phyloP scores from a whole-genome alignment of 1,140 invertebrate genomes.

The Zaprionus inermis region DNA sequence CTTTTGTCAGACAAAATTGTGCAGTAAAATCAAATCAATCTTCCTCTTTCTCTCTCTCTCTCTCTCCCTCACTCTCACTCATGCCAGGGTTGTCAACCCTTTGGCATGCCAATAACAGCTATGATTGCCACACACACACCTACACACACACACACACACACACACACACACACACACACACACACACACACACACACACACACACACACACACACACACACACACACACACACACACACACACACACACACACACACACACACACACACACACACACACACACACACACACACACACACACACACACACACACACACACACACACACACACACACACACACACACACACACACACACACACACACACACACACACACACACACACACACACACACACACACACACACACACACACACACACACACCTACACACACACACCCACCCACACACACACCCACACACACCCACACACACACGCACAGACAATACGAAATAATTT shows the following conservation, averaged over 20 bases:
- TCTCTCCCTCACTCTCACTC: background rate
- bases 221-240: background rate
- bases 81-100: slow-evolving; percentile 54
- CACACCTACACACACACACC: background rate
- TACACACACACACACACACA: background rate
- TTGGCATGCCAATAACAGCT: slow-evolving; percentile 30
- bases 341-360: background rate
- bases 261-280: background rate
- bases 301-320: background rate
- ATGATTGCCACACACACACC: slow-evolving; percentile 3
- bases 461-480: background rate
- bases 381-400: background rate
- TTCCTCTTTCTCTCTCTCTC: background rate
- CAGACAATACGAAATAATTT: slow-evolving; percentile 66
- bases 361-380: background rate
- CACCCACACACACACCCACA: background rate
- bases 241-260: background rate
- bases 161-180: background rate
- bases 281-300: background rate
- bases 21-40: slow-evolving; percentile 68
- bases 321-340: background rate
- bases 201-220: background rate
- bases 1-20: slow-evolving; percentile 33
- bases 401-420: background rate
- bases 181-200: background rate